Evolutionary conservation across 2,113 vertebrate genomes (phyloP), one percentile per base, ranked within the genome.

Genomic region (Thinocorus orbignyianus): DNA sequence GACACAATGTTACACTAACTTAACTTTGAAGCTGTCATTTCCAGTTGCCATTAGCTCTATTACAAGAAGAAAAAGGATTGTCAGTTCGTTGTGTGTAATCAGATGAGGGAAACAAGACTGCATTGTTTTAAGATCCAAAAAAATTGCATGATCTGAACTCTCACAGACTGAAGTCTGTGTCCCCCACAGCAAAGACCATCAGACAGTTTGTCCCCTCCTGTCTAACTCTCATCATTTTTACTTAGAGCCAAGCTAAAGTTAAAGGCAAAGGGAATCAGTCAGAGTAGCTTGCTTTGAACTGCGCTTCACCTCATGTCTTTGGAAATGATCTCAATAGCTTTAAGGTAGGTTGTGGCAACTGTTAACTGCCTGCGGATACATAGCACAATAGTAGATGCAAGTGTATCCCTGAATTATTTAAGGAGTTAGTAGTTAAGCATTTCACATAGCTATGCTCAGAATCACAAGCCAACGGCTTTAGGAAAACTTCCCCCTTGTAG

Each of bases 1-100:
- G 90, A 94, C 92, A 86, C 33, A 91, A 72, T 74, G 79, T 91
- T 96, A 73, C 55, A 81, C 37, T 86, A 82, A 86, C 87, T 85
- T 90, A 86, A 66, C 92, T 96, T 90, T 88, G 68, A 95, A 94
- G 88, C 81, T 92, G 88, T 92, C 90, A 79, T 92, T 97, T 95
- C 33, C 61, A 72, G 76, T 95, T 92, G 64, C 64, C 52, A 79
- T 74, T 84, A 92, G 39, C 26, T 93, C 48, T 84, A 33, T 79
- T 88, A 44, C 28, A 57, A 72, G 28, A 35, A 70, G 30, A 81
- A 95, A 74, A 95, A 57, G 9, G 30, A 54, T 78, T 90, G n/a
- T 81, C 48, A 86, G 33, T 35, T 31, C 55, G 30, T 44, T 33
- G 31, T 44, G 22, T 4, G 2, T 70, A 85, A 61, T 12, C 35